Conservation (phyloP, 2,888 invertebrate species). For the Malachius bipustulatus region DNA sequence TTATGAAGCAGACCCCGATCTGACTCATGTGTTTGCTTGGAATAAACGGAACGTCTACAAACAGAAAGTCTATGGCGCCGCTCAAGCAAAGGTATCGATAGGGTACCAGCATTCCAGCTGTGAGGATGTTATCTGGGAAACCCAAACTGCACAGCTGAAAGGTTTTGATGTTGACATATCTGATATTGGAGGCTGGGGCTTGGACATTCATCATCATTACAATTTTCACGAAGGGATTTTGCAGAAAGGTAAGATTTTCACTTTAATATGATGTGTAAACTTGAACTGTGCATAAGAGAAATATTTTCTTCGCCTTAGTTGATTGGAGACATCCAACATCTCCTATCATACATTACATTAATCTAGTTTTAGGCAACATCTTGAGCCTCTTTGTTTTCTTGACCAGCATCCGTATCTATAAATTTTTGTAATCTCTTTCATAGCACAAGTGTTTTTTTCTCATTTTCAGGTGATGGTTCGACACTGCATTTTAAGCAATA, state of each 20-base stretch:
- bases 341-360: too few relatives aligned
- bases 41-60: slow-evolving; percentile 95
- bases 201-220: slow-evolving; percentile 96
- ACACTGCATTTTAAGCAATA: slow-evolving; percentile 88
- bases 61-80: slow-evolving; percentile 85
- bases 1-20: slow-evolving; percentile 91
- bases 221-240: slow-evolving; percentile 97
- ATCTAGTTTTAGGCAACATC: too few relatives aligned
- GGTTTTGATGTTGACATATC: slow-evolving; percentile 96
- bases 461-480: slow-evolving; percentile 89
- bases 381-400: too few relatives aligned
- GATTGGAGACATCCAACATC: too few relatives aligned
- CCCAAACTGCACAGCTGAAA: slow-evolving; percentile 83
- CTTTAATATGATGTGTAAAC: too few relatives aligned
- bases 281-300: too few relatives aligned
- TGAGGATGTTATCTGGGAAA: slow-evolving; percentile 83
- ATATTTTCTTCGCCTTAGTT: too few relatives aligned
- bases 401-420: too few relatives aligned
- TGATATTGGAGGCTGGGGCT: slow-evolving; percentile 94
- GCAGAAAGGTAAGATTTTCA: slow-evolving; percentile 88
- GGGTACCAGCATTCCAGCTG: slow-evolving; percentile 92
- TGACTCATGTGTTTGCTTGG: slow-evolving; percentile 96
- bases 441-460: too few relatives aligned
- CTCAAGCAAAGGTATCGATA: slow-evolving; percentile 77
- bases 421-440: too few relatives aligned